Percentiles rank a stretch among this genome's conserved stretches.
Conservation (phyloP, 2,113 vertebrate genomes). For the Protomyctophum bolini region DNA sequence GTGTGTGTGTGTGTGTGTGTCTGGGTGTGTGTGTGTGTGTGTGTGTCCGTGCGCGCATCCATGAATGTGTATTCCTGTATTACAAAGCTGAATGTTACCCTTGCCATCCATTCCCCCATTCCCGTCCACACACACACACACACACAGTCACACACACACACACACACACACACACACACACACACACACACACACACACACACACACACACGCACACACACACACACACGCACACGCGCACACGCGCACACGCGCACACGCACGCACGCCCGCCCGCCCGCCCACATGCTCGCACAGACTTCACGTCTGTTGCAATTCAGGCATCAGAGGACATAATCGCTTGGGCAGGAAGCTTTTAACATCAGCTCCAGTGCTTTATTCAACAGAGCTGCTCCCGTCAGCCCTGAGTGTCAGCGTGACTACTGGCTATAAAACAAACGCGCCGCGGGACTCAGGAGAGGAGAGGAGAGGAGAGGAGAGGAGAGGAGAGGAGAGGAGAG, state of each 20-base stretch:
- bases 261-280: constrained; percentile 20
- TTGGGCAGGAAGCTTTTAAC: constrained; percentile 68
- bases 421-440: constrained; percentile 42
- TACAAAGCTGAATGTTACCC: constrained; percentile 36
- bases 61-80: constrained; percentile 20
- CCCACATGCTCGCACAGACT: constrained; percentile 31
- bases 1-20: constrained; percentile 6
- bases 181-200: constrained; percentile 15
- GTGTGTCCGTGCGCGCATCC: background rate
- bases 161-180: constrained; percentile 33
- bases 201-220: background rate
- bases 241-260: background rate
- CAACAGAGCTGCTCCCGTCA: constrained; percentile 38
- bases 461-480: background rate
- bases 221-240: background rate
- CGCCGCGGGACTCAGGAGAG: background rate
- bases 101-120: background rate
- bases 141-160: constrained; percentile 6
- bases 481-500: constrained; percentile 9
- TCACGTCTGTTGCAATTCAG: constrained; percentile 39
- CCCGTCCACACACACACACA: background rate
- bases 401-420: constrained; percentile 13
- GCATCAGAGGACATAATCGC: constrained; percentile 59
- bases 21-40: background rate
- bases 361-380: constrained; percentile 55